phyloP scores from a whole-genome alignment of 2,113 vertebrate genomes.

The Empidonax alnorum region DNA sequence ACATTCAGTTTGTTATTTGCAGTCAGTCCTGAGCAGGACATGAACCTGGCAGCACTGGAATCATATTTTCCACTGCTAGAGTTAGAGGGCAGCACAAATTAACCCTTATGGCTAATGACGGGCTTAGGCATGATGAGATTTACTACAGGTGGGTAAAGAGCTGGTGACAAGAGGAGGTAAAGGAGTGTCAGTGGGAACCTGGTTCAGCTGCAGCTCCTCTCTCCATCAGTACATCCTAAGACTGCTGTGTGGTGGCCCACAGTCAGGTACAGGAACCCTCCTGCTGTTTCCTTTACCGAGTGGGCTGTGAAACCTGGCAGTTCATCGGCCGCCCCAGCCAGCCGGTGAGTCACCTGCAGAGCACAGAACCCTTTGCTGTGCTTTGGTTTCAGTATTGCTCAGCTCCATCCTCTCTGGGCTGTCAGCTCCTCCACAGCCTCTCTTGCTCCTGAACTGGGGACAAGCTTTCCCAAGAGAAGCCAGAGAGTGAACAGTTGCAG shows the following conservation, averaged over 20 bases:
- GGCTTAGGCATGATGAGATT: neutral
- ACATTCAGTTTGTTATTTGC: neutral
- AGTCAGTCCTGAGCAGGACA: neutral
- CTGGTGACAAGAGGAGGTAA: neutral
- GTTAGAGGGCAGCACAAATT: neutral
- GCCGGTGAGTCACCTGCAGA: accelerated
- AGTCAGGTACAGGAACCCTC: accelerated
- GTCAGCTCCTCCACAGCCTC: accelerated
- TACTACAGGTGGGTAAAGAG: neutral
- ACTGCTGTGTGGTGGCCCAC: neutral
- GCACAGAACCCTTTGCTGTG: neutral
- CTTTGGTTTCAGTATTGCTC: neutral
- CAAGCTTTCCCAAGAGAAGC: neutral
- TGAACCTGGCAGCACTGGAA: neutral
- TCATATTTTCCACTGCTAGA: neutral
- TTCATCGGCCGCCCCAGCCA: accelerated
- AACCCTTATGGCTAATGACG: neutral
- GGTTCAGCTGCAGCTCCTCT: neutral
- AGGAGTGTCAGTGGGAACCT: accelerated
- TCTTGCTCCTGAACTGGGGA: neutral
- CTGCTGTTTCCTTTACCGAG: neutral
- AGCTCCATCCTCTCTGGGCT: neutral
- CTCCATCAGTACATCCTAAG: accelerated
- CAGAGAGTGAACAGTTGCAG: neutral
- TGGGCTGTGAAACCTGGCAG: accelerated